Conservation (phyloP, 2,113 vertebrate species). For the Amblyopsis rosae region DNA sequence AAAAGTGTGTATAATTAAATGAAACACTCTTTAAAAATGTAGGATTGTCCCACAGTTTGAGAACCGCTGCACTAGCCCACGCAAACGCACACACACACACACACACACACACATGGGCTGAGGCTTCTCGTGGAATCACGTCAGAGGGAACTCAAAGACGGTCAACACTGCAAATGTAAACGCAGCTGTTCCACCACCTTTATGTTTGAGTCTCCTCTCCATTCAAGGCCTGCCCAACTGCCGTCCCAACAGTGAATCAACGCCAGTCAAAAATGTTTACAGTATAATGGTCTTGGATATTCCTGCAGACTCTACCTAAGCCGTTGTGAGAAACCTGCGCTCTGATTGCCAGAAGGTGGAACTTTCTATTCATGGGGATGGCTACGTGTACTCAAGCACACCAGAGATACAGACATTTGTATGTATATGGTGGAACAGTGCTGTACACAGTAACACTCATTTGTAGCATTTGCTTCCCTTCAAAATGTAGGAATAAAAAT, state of each 20-base stretch:
- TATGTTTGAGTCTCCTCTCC: slow-evolving; percentile 18
- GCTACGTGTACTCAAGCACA: background rate
- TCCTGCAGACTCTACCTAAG: slow-evolving; percentile 53
- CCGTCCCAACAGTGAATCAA: slow-evolving; percentile 53
- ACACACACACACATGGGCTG: slow-evolving; percentile 7
- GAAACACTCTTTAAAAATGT: no score
- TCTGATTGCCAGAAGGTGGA: slow-evolving; percentile 52
- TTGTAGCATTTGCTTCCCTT: no score
- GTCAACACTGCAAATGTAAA: slow-evolving; percentile 23
- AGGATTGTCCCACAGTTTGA: background rate
- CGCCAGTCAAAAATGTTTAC: slow-evolving; percentile 48
- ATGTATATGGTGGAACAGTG: no score
- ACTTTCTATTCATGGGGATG: background rate
- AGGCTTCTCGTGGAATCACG: slow-evolving; percentile 28
- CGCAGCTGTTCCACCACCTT: slow-evolving; percentile 39
- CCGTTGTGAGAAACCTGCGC: slow-evolving; percentile 33
- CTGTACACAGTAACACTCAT: no score
- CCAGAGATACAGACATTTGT: no score
- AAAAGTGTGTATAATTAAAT: no score
- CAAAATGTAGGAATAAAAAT: no score
- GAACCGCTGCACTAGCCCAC: no score
- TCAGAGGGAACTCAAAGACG: slow-evolving; percentile 13
- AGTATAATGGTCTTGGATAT: slow-evolving; percentile 53
- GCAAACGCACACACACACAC: background rate
- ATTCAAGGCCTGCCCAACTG: slow-evolving; percentile 5